These are phyloP conservation scores for Chymomyza fuscimana DNA, from an alignment of 2,888 invertebrate genomes.

Conservation along the genomic window DNA sequence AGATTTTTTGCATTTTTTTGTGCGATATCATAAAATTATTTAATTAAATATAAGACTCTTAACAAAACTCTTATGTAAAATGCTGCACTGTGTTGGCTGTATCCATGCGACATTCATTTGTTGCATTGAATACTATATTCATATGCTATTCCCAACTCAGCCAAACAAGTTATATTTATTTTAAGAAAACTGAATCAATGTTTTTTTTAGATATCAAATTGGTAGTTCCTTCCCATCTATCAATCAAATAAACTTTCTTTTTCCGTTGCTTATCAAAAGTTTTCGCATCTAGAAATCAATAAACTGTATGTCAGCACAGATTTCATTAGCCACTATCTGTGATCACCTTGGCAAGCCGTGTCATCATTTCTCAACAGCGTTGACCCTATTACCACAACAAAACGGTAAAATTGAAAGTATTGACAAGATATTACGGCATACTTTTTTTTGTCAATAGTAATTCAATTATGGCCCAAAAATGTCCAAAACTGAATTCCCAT, in stretches of 20 bases:
- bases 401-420: constrained; percentile 29
- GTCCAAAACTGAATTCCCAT: not conserved
- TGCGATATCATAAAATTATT: too few species aligned
- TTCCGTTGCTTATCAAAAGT: not conserved
- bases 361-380: not conserved
- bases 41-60: too few species aligned
- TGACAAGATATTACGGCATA: constrained; percentile 29
- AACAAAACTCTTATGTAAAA: too few species aligned
- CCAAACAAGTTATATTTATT: too few species aligned
- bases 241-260: not conserved
- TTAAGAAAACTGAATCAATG: too few species aligned
- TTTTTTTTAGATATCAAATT: too few species aligned
- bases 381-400: not conserved
- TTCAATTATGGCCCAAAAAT: constrained; percentile 31
- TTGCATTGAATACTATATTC: too few species aligned
- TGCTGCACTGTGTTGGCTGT: too few species aligned
- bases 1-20: too few species aligned
- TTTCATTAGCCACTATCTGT: not conserved
- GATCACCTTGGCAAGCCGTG: not conserved
- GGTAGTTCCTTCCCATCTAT: not conserved
- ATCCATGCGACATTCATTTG: too few species aligned
- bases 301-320: not conserved
- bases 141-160: too few species aligned
- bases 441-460: constrained; percentile 27
- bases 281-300: not conserved